A percentile compares a stretch with the other conserved stretches of the same genome.
Evolutionary conservation across 1,140 invertebrate genomes (phyloP).

Genomic region (Zaprionus ghesquierei): DNA sequence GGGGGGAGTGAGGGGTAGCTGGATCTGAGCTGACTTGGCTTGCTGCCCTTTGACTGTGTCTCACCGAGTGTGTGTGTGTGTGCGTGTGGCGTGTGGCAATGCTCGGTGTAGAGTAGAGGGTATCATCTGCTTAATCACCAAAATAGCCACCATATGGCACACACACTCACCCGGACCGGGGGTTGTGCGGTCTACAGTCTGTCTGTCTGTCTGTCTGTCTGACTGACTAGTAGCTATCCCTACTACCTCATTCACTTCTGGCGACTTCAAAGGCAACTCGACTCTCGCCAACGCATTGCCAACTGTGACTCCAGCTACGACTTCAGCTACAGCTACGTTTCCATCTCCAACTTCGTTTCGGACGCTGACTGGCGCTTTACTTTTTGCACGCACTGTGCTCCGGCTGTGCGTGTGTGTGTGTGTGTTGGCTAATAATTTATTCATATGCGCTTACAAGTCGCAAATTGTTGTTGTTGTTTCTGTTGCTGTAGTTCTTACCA

Average conservation of each 20-base stretch:
- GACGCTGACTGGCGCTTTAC: slow-evolving; percentile 42
- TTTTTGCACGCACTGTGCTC: slow-evolving; percentile 67
- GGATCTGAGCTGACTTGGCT: slow-evolving; percentile 54
- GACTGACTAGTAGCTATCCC: too few relatives aligned
- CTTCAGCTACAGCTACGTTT: background rate
- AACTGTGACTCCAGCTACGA: slow-evolving; percentile 19
- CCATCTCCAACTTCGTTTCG: background rate
- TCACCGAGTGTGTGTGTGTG: too few relatives aligned
- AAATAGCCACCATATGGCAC: slow-evolving; percentile 81
- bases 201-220: too few relatives aligned
- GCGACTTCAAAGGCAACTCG: slow-evolving; percentile 27
- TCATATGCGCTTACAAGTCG: slow-evolving; percentile 80
- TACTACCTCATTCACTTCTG: background rate
- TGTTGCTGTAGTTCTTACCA: slow-evolving; percentile 50
- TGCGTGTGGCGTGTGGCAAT: slow-evolving; percentile 23
- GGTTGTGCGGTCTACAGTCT: too few relatives aligned
- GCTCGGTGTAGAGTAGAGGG: slow-evolving; percentile 22
- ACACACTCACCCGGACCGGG: slow-evolving; percentile 22
- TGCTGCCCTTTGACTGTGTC: slow-evolving; percentile 46
- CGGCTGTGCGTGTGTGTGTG: slow-evolving; percentile 12
- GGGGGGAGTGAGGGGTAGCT: slow-evolving; percentile 2
- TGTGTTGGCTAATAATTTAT: slow-evolving; percentile 75
- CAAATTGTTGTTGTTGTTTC: slow-evolving; percentile 62
- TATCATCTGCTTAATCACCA: slow-evolving; percentile 82
- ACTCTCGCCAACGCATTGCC: slow-evolving; percentile 13